These are phyloP conservation scores for Ptiloglossa arizonensis DNA, from an alignment of 1,140 invertebrate species.

Conservation along the genomic window DNA sequence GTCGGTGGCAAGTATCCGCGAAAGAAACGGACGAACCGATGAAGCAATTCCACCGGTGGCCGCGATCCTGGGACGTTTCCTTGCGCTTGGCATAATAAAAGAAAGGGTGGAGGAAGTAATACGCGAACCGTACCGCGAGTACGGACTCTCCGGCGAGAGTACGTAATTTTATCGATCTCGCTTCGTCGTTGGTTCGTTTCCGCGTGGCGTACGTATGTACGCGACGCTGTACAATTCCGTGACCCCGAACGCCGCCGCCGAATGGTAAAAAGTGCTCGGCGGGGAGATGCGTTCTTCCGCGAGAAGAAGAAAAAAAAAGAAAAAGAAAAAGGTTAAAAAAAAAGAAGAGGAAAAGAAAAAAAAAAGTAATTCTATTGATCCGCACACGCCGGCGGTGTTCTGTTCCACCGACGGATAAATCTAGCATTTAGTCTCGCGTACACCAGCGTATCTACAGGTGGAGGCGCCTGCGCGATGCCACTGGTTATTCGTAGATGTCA, in stretches of 20 bases:
- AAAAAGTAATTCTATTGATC: constrained; percentile 54
- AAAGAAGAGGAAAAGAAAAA: background rate
- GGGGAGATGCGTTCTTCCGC: constrained; percentile 42
- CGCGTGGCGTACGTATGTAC: background rate
- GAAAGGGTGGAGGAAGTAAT: background rate
- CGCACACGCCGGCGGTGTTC: constrained; percentile 47
- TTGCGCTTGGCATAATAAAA: background rate
- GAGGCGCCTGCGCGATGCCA: constrained; percentile 53
- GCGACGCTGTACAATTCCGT: background rate
- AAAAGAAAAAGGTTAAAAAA: constrained; percentile 18
- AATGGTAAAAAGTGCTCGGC: constrained; percentile 44
- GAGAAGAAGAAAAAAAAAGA: constrained; percentile 1
- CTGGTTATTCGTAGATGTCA: constrained; percentile 35
- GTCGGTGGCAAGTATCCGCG: background rate
- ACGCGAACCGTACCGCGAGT: background rate
- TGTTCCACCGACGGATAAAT: constrained; percentile 63
- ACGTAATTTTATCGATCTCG: constrained; percentile 39
- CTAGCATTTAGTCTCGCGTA: constrained; percentile 55
- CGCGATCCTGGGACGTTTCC: constrained; percentile 10
- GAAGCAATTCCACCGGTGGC: background rate
- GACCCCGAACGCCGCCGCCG: constrained; percentile 15
- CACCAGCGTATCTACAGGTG: constrained; percentile 61
- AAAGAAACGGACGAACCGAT: background rate
- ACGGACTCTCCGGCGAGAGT: constrained; percentile 10
- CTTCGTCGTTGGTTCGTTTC: background rate